Percentiles rank a stretch among this genome's conserved stretches.
Evolutionary conservation across 2,113 vertebrate genomes (phyloP).

Genomic region (Serinus canaria): DNA sequence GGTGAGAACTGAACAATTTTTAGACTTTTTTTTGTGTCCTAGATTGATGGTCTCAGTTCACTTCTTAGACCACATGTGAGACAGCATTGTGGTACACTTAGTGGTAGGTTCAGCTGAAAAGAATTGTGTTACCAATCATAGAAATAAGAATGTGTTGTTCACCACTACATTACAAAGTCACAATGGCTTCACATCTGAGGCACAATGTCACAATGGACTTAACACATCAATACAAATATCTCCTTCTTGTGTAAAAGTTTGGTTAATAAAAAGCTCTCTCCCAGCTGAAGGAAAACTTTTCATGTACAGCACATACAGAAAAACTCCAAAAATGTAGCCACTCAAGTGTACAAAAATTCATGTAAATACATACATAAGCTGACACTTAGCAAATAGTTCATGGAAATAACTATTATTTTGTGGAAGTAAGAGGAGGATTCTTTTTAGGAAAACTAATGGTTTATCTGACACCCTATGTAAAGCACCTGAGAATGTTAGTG

Average conservation of each 20-base stretch:
- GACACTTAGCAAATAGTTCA: not conserved
- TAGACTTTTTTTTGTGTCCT: not conserved
- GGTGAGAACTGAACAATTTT: not conserved
- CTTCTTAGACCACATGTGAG: not conserved
- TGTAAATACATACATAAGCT: not conserved
- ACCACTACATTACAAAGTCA: not conserved
- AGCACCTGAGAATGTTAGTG: not conserved
- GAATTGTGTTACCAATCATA: not conserved
- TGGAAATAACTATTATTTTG: not conserved
- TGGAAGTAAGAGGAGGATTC: not conserved
- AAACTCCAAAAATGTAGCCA: not conserved
- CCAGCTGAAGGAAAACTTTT: not conserved
- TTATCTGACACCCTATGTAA: not conserved
- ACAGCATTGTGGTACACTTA: not conserved
- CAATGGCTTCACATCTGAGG: not conserved
- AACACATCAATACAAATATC: not conserved
- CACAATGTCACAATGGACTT: not conserved
- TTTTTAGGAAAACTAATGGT: not conserved
- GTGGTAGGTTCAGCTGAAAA: not conserved
- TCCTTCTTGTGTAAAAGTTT: not conserved
- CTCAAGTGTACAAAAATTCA: not conserved
- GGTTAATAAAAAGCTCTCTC: not conserved
- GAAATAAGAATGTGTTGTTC: not conserved
- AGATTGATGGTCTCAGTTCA: not conserved
- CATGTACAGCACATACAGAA: fast-evolving